A percentile compares a stretch with the other conserved stretches of the same genome.
Conservation (phyloP, 2,113 vertebrate species). For the Jacana jacana region DNA sequence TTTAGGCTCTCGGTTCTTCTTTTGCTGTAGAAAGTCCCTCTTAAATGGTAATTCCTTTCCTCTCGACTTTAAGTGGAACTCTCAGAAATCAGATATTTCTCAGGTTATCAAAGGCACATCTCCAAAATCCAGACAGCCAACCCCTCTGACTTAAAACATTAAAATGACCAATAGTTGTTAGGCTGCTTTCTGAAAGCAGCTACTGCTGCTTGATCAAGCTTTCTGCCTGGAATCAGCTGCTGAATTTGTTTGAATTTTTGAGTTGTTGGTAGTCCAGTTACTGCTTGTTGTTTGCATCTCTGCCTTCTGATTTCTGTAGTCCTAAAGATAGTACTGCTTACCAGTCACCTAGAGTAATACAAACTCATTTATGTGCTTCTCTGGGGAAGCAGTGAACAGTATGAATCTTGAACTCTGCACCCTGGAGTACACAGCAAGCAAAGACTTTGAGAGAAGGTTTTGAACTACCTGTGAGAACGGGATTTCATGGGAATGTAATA, state of each 20-base stretch:
- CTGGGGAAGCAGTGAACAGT: neutral
- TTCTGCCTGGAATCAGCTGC: neutral
- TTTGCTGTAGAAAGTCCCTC: neutral
- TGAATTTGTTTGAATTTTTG: too few species aligned
- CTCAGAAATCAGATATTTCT: neutral
- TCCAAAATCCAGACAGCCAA: neutral
- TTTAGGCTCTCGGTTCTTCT: neutral
- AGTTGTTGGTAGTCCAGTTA: neutral
- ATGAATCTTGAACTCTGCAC: neutral
- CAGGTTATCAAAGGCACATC: neutral
- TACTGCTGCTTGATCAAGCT: neutral
- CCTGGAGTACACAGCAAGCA: neutral
- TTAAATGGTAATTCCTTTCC: neutral
- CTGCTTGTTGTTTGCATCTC: neutral
- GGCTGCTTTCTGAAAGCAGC: neutral
- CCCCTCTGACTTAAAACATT: neutral
- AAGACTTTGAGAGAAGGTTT: neutral
- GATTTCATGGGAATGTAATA: neutral
- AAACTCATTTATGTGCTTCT: neutral
- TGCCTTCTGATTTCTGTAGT: neutral
- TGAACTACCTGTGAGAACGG: neutral
- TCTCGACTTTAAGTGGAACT: neutral
- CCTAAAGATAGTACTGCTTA: neutral
- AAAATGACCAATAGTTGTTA: neutral
- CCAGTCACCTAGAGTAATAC: neutral